These are phyloP conservation scores for Campylorhamphus procurvoides DNA, from an alignment of 2,113 vertebrate species.

Conservation along the genomic window DNA sequence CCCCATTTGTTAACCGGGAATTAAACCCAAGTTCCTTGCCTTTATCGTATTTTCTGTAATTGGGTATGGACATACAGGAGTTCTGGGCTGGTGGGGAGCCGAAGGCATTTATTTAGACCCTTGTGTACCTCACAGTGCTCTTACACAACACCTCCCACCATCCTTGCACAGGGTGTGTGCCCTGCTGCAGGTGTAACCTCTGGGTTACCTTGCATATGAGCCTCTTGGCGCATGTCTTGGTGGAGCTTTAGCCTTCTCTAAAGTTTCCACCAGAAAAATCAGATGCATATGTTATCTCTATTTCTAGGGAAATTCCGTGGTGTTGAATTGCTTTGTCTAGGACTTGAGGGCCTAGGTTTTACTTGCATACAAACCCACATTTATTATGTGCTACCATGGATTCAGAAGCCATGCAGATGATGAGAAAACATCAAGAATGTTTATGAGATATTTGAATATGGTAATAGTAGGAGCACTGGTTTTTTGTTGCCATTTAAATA, in stretches of 20 bases:
- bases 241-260: neutral
- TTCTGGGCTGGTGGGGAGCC: neutral
- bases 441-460: neutral
- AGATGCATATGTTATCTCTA: neutral
- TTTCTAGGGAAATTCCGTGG: neutral
- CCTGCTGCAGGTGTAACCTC: neutral
- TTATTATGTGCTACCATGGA: neutral
- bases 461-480: neutral
- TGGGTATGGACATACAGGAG: neutral
- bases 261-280: neutral
- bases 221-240: neutral
- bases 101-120: neutral
- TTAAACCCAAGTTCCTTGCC: neutral
- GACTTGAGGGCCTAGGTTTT: neutral
- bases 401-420: neutral
- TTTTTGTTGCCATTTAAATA: neutral
- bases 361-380: neutral
- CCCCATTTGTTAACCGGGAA: neutral
- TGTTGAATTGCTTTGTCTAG: neutral
- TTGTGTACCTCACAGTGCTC: neutral
- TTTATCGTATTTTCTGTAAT: neutral
- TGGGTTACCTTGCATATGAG: neutral
- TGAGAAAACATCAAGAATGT: neutral
- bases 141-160: accelerated
- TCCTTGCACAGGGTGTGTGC: accelerated